Evolutionary conservation across 2,797 vertebrate species (phyloP).

Genomic region (Spinus pinus): DNA sequence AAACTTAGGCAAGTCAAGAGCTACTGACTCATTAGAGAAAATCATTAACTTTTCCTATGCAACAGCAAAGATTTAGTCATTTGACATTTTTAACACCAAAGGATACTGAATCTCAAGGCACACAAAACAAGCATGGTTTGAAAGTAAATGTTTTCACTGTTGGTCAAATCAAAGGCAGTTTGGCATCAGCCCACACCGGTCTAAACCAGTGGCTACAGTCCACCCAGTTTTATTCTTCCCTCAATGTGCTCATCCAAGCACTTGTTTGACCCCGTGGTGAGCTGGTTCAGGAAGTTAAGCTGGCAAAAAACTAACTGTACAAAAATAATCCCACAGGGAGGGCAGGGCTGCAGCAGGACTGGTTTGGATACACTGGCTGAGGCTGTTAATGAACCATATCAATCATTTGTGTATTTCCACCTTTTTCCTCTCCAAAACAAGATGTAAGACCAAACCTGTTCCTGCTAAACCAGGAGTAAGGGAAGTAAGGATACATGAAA

Average conservation of each 20-base stretch:
- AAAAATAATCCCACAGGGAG: constrained; percentile 56
- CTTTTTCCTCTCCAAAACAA: background rate
- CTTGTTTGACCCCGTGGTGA: background rate
- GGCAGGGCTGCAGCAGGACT: constrained; percentile 10
- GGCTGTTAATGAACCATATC: background rate
- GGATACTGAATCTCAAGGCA: constrained; percentile 22
- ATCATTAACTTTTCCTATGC: constrained; percentile 40
- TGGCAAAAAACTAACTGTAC: background rate
- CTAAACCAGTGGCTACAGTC: background rate
- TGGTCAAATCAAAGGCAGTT: background rate
- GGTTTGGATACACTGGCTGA: background rate
- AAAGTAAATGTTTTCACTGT: background rate
- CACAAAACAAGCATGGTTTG: constrained; percentile 2
- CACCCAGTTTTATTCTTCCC: background rate
- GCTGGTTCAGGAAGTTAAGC: constrained; percentile 27
- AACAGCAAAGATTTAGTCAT: constrained; percentile 63
- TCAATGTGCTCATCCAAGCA: background rate
- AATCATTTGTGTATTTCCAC: background rate
- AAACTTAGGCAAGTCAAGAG: constrained; percentile 43
- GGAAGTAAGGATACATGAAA: background rate
- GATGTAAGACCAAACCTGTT: background rate
- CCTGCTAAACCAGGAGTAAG: background rate
- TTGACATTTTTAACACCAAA: constrained; percentile 58
- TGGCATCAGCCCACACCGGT: background rate
- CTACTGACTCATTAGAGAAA: constrained; percentile 61